Evolutionary conservation across 1,140 invertebrate genomes (phyloP).

Genomic region (Eupeodes corollae): DNA sequence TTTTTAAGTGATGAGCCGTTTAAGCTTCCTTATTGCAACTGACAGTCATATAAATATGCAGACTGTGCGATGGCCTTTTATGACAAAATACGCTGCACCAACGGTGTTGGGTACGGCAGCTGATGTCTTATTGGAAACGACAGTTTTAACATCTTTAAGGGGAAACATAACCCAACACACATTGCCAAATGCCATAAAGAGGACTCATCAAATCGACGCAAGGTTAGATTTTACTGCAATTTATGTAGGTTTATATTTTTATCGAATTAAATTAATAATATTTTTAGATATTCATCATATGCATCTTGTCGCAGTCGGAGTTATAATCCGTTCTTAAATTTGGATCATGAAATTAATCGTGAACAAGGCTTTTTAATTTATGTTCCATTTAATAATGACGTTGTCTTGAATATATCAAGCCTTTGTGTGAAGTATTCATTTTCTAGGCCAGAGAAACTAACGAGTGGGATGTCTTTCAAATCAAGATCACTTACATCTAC

Average conservation of each 20-base stretch:
- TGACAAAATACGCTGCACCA: constrained; percentile 40
- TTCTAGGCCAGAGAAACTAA: constrained; percentile 26
- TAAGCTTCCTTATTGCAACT: constrained; percentile 20
- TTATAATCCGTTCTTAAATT: constrained; percentile 46
- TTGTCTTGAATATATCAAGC: constrained; percentile 22
- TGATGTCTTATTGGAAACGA: constrained; percentile 39
- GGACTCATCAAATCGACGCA: constrained; percentile 46
- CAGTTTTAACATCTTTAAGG: constrained; percentile 43
- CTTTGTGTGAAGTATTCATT: constrained; percentile 25
- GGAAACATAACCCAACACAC: constrained; percentile 43
- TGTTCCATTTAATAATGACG: constrained; percentile 41
- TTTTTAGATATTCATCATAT: constrained; percentile 43
- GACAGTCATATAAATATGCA: constrained; percentile 35
- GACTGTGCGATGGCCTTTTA: constrained; percentile 31
- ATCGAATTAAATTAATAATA: background rate
- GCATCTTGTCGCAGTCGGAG: constrained; percentile 43
- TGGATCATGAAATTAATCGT: constrained; percentile 46
- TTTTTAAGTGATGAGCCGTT: constrained; percentile 20
- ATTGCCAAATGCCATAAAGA: constrained; percentile 28
- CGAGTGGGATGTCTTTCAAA: constrained; percentile 32
- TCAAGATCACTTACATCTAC: constrained; percentile 31
- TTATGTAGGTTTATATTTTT: background rate
- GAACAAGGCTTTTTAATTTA: constrained; percentile 47
- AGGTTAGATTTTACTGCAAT: constrained; percentile 28
- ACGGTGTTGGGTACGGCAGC: constrained; percentile 45